A percentile compares a stretch with the other conserved stretches of the same genome.
Evolutionary conservation across 2,888 invertebrate species (phyloP).

Genomic region (Lithophane semibrunnea): DNA sequence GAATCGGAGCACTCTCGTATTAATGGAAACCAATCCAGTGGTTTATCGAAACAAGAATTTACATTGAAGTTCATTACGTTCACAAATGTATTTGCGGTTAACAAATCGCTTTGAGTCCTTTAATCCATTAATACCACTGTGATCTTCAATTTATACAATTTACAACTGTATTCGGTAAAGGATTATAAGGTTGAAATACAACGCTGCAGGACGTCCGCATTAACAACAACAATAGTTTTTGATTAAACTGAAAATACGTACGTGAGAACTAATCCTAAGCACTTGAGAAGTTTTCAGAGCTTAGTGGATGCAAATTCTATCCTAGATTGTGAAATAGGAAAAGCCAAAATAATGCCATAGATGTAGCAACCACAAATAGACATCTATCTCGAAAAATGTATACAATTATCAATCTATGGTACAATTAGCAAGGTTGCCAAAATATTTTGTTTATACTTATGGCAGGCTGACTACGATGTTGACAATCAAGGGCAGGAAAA

Average conservation of each 20-base stretch:
- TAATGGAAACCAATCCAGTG: conserved; percentile 1
- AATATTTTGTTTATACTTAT: too few relatives aligned
- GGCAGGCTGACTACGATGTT: conserved; percentile 8
- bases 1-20: background rate
- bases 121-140: background rate
- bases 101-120: too few relatives aligned
- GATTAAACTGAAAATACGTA: background rate
- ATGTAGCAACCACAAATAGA: background rate
- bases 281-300: background rate
- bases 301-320: background rate
- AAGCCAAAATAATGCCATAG: background rate
- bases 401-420: too few relatives aligned
- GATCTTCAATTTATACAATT: conserved; percentile 1
- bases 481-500: background rate
- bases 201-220: background rate
- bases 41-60: conserved; percentile 18
- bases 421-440: conserved; percentile 23
- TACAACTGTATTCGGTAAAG: background rate
- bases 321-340: background rate
- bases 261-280: background rate
- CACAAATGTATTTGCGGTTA: background rate
- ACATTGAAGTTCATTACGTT: conserved; percentile 7
- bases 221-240: background rate
- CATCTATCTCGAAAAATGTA: too few relatives aligned
- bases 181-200: background rate